Evolutionary conservation across 2,797 vertebrate genomes (phyloP).

Genomic region (Siniperca scherzeri): DNA sequence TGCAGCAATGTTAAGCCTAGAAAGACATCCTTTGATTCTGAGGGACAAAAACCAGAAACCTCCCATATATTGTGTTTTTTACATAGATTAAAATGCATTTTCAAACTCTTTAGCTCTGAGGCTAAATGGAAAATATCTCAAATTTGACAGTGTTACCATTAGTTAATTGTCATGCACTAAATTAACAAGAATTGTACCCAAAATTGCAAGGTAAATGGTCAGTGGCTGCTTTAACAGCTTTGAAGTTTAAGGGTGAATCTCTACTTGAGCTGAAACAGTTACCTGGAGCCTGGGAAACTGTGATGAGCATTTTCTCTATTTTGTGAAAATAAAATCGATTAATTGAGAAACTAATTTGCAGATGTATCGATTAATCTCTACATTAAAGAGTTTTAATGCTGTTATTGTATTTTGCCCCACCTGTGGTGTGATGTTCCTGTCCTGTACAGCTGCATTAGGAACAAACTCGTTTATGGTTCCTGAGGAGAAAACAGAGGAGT

Average conservation of each 20-base stretch:
- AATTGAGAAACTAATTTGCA: neutral
- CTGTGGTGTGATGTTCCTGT: constrained; percentile 54
- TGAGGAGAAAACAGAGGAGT: constrained; percentile 46
- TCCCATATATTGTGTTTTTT: neutral
- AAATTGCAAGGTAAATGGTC: neutral
- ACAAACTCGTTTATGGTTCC: constrained; percentile 64
- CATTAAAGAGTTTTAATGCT: neutral
- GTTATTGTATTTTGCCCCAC: constrained; percentile 55
- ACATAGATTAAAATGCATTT: neutral
- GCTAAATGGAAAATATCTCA: neutral
- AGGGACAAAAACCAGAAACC: neutral
- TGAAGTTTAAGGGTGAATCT: neutral
- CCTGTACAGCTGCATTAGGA: constrained; percentile 41
- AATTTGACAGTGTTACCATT: neutral
- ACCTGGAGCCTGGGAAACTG: neutral
- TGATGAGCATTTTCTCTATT: neutral
- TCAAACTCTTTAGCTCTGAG: neutral
- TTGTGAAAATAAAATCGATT: neutral
- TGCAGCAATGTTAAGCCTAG: neutral
- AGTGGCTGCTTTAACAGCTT: neutral
- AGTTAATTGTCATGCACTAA: neutral
- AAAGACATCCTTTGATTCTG: neutral
- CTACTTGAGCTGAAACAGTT: neutral
- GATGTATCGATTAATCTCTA: neutral
- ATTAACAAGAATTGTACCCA: neutral